Evolutionary conservation across 1,140 invertebrate genomes (phyloP).

Genomic region (Cherax quadricarinatus): DNA sequence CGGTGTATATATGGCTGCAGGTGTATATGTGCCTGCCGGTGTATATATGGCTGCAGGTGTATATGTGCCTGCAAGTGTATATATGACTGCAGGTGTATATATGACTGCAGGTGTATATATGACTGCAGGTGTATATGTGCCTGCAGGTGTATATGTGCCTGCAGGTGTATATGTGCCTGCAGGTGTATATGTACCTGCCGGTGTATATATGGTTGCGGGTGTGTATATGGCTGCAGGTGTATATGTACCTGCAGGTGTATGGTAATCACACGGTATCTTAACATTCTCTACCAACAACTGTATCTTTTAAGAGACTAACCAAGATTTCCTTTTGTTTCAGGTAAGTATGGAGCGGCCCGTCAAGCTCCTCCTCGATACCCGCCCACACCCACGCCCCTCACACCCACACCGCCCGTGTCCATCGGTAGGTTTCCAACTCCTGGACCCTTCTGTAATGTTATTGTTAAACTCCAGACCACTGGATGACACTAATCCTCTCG

Average conservation of each 20-base stretch:
- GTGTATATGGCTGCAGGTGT: background rate
- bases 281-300: too few species aligned
- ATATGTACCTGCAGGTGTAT: background rate
- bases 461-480: too few species aligned
- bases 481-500: too few species aligned
- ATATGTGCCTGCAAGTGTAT: background rate
- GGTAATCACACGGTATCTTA: too few species aligned
- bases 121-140: too few species aligned
- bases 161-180: constrained; percentile 17
- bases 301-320: too few species aligned
- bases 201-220: background rate
- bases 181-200: background rate
- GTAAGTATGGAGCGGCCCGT: constrained; percentile 69
- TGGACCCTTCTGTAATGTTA: background rate
- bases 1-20: background rate
- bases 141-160: constrained; percentile 21
- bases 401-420: constrained; percentile 51
- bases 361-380: constrained; percentile 58
- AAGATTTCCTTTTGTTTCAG: constrained; percentile 25
- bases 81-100: background rate
- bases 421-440: constrained; percentile 30
- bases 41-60: background rate
- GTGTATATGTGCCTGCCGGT: background rate
- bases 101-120: background rate
- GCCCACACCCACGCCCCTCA: constrained; percentile 59